Percentiles rank a stretch among this genome's conserved stretches.
These are phyloP conservation scores for Monarcha castaneiventris DNA, from an alignment of 2,113 vertebrate species.

Conservation along the genomic window DNA sequence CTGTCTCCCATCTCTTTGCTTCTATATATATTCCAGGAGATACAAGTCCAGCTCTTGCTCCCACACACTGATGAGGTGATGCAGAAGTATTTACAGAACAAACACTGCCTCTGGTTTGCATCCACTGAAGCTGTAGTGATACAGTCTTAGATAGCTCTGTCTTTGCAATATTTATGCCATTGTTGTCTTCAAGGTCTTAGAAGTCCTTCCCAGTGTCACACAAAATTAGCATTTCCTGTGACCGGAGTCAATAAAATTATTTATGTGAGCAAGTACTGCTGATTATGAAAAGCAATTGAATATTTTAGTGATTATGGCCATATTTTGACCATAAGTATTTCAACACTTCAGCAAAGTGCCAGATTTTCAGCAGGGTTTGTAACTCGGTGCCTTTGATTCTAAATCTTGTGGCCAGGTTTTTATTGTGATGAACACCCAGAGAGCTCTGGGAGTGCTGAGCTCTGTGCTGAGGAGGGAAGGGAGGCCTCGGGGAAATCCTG, in stretches of 20 bases:
- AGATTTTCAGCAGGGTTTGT: neutral
- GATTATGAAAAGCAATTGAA: neutral
- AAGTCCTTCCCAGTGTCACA: neutral
- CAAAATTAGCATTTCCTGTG: constrained; percentile 12
- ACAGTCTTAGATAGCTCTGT: neutral
- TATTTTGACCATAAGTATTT: constrained; percentile 9
- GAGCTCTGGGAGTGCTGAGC: accelerated
- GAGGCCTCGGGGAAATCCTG: neutral
- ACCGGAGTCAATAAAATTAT: neutral
- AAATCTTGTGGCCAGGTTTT: constrained; percentile 30
- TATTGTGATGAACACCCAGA: neutral
- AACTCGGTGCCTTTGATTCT: neutral
- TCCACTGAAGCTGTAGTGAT: neutral
- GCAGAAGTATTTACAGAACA: neutral
- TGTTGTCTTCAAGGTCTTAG: neutral
- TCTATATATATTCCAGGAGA: neutral
- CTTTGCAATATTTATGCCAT: neutral
- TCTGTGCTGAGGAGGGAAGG: neutral
- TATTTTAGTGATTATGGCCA: neutral
- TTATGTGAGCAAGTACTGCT: neutral
- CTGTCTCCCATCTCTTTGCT: neutral
- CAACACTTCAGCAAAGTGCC: neutral
- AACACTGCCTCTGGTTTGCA: neutral
- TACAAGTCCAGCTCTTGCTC: neutral
- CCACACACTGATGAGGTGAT: neutral